Conservation (phyloP, 2,113 vertebrate genomes). For the Ceyx margarethae region DNA sequence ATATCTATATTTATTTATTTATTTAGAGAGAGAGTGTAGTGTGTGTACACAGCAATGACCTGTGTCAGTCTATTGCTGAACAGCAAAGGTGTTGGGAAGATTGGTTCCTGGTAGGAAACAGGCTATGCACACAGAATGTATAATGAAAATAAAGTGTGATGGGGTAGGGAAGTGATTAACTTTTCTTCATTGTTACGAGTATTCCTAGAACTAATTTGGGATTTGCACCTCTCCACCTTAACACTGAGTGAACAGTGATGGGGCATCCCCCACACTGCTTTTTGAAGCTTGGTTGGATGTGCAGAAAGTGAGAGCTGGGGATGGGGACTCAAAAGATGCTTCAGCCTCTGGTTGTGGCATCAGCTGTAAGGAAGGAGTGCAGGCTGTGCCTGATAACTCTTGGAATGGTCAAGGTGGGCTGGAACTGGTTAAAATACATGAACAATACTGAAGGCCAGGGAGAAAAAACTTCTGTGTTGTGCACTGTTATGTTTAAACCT, state of each 20-base stretch:
- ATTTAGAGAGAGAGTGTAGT: too few relatives aligned
- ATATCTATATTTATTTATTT: too few relatives aligned
- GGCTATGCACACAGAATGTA: background rate
- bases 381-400: background rate
- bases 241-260: rapidly evolving
- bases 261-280: background rate
- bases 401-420: background rate
- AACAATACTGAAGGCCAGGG: background rate
- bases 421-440: background rate
- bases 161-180: background rate
- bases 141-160: background rate
- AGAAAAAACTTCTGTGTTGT: background rate
- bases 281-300: background rate
- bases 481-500: background rate
- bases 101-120: background rate
- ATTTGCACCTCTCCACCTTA: background rate
- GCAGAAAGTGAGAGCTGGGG: background rate
- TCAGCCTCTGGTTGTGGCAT: background rate
- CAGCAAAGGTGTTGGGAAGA: background rate
- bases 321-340: background rate
- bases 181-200: background rate
- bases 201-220: background rate
- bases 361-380: background rate
- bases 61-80: background rate
- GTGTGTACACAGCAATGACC: background rate